Percentiles rank a stretch among this genome's conserved stretches.
Conservation (phyloP, 2,888 invertebrate species). For the Acleris laterana region DNA sequence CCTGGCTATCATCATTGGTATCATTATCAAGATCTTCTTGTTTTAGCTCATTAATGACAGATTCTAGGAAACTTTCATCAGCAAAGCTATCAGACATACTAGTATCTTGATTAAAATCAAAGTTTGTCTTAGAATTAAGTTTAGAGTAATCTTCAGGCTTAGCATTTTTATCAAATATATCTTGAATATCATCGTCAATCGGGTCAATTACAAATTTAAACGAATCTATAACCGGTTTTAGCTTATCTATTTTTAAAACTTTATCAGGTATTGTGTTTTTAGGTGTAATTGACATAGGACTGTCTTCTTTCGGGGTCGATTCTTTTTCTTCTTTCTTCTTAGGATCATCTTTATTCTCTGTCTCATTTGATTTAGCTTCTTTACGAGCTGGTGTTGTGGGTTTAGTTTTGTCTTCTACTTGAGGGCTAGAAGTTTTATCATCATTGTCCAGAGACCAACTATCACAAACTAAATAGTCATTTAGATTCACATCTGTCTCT, state of each 20-base stretch:
- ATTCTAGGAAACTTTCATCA: constrained; percentile 75
- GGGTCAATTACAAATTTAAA: constrained; percentile 75
- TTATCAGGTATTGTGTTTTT: no score
- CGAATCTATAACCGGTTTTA: constrained; percentile 72
- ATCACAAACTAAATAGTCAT: constrained; percentile 76
- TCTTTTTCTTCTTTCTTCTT: constrained; percentile 45
- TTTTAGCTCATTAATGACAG: constrained; percentile 77
- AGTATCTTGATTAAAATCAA: constrained; percentile 54
- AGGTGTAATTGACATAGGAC: constrained; percentile 40
- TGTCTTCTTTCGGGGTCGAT: constrained; percentile 36
- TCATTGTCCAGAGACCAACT: constrained; percentile 80
- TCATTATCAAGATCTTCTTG: constrained; percentile 69
- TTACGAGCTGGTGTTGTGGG: constrained; percentile 38
- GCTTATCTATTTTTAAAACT: constrained; percentile 54
- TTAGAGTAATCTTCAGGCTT: constrained; percentile 55
- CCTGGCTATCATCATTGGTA: constrained; percentile 65
- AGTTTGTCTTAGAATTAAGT: constrained; percentile 48
- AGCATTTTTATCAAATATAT: constrained; percentile 63
- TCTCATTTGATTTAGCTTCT: constrained; percentile 46
- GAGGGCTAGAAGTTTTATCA: constrained; percentile 66
- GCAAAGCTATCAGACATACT: constrained; percentile 62
- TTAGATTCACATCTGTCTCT: constrained; percentile 70
- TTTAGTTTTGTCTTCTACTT: constrained; percentile 50
- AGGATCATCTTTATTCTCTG: constrained; percentile 48
- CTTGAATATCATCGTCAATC: constrained; percentile 64